Evolutionary conservation across 2,113 vertebrate genomes (phyloP).

Genomic region (Puffinus mauretanicus): DNA sequence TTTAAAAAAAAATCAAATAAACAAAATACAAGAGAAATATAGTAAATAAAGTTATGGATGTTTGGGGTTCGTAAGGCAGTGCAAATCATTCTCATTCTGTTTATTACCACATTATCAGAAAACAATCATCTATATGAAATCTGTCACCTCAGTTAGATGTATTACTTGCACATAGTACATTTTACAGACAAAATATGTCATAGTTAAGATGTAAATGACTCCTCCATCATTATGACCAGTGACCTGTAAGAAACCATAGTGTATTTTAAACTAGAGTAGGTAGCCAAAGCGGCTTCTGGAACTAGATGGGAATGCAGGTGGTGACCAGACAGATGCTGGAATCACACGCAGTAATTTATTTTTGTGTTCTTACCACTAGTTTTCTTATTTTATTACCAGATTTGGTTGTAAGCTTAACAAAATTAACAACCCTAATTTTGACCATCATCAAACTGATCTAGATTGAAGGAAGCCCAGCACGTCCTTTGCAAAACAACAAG

Average conservation of each 20-base stretch:
- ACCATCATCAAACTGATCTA: background rate
- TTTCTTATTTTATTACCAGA: background rate
- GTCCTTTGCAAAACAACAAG: background rate
- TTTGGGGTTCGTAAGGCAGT: background rate
- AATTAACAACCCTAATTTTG: background rate
- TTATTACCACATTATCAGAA: background rate
- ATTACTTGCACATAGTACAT: background rate
- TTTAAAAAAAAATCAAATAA: background rate
- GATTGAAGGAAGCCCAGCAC: background rate
- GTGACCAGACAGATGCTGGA: background rate
- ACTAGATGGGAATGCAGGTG: background rate
- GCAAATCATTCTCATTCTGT: background rate
- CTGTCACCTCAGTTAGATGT: background rate
- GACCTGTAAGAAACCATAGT: background rate
- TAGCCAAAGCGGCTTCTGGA: background rate
- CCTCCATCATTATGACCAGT: background rate
- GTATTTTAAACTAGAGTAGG: background rate
- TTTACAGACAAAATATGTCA: background rate
- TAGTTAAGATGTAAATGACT: background rate
- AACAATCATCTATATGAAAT: background rate
- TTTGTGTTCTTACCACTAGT: background rate
- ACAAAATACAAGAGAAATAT: background rate
- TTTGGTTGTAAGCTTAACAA: background rate
- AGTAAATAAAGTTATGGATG: background rate
- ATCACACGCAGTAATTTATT: background rate